Percentiles rank a stretch among this genome's conserved stretches.
phyloP scores from a whole-genome alignment of 2,113 vertebrate species.

The Chiloscyllium plagiosum region DNA sequence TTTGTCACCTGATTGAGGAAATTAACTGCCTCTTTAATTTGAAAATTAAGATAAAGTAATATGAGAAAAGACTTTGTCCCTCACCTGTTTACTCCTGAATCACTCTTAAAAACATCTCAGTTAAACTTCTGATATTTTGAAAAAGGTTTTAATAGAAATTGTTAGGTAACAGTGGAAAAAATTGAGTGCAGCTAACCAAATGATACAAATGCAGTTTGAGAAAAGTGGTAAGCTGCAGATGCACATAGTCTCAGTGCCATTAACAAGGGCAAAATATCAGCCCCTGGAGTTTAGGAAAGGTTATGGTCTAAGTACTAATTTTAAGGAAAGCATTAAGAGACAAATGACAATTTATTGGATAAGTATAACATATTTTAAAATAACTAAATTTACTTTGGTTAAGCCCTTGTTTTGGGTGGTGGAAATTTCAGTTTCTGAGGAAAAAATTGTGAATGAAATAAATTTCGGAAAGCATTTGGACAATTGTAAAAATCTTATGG shows the following conservation, averaged over 20 bases:
- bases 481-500: neutral
- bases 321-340: neutral
- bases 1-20: neutral
- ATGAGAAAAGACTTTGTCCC: neutral
- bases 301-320: neutral
- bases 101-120: neutral
- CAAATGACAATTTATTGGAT: too few relatives aligned
- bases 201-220: neutral
- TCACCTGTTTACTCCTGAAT: neutral
- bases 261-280: neutral
- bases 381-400: neutral
- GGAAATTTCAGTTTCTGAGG: neutral
- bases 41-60: neutral
- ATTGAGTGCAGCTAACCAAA: neutral
- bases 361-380: neutral
- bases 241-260: neutral
- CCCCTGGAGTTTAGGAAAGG: neutral
- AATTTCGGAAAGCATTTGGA: neutral
- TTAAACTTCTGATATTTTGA: neutral
- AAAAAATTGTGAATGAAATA: neutral
- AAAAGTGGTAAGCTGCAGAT: neutral
- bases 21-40: neutral
- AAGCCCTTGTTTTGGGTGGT: neutral
- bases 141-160: neutral
- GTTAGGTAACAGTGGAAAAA: neutral